A percentile compares a stretch with the other conserved stretches of the same genome.
These are phyloP conservation scores for Drosophila bocqueti DNA, from an alignment of 1,140 invertebrate genomes.

Conservation along the genomic window DNA sequence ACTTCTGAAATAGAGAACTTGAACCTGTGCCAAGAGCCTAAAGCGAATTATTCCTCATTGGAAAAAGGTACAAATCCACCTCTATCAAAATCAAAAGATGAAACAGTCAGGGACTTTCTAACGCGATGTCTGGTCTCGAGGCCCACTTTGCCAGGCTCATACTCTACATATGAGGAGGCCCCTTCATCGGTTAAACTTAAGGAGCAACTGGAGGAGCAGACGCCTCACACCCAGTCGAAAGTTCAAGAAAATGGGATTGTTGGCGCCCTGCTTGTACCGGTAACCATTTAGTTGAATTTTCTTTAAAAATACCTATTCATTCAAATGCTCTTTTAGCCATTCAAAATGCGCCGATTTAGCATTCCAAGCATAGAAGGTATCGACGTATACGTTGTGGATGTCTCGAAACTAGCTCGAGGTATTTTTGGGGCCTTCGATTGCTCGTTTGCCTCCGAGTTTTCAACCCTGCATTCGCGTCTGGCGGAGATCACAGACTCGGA, in stretches of 20 bases:
- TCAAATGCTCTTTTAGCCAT: conserved; percentile 35
- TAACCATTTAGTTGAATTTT: not conserved
- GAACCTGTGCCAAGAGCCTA: not conserved
- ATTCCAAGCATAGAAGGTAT: conserved; percentile 21
- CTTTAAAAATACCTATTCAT: not conserved
- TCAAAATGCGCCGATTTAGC: conserved; percentile 27
- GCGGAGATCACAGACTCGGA: conserved; percentile 27
- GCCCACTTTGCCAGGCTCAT: not conserved
- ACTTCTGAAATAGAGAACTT: not conserved
- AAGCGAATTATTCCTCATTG: not conserved
- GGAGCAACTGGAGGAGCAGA: not conserved
- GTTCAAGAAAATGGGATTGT: not conserved
- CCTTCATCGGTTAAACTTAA: not conserved
- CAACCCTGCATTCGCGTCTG: conserved; percentile 38
- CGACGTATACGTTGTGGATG: conserved; percentile 62
- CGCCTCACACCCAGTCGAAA: not conserved
- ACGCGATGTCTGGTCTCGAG: not conserved
- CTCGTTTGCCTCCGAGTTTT: conserved; percentile 26
- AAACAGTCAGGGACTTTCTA: conserved; percentile 7
- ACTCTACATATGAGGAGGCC: not conserved
- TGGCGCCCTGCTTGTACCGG: conserved; percentile 2
- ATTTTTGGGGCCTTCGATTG: conserved; percentile 66
- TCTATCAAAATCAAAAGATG: conserved; percentile 1
- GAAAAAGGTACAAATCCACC: not conserved
- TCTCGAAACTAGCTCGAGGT: conserved; percentile 46